A percentile compares a stretch with the other conserved stretches of the same genome.
Conservation (phyloP, 2,797 vertebrate genomes). For the Bradypodion pumilum region DNA sequence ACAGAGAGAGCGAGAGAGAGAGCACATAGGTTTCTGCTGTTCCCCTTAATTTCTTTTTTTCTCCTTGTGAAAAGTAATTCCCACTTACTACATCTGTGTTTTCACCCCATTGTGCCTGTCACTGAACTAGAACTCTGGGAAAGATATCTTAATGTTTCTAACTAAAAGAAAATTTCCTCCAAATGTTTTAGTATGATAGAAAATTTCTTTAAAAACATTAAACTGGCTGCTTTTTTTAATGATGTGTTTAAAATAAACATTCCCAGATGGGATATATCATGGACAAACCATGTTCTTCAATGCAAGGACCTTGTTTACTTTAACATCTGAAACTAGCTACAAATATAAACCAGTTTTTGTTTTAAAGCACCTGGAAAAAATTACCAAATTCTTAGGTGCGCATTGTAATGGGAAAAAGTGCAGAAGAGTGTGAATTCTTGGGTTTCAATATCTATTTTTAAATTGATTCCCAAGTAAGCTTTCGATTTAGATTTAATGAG, state of each 20-base stretch:
- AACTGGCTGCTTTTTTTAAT: constrained; percentile 63
- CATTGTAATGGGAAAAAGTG: constrained; percentile 60
- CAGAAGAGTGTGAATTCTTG: constrained; percentile 61
- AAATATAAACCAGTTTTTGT: constrained; percentile 58
- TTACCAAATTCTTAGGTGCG: constrained; percentile 58
- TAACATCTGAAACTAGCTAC: constrained; percentile 68
- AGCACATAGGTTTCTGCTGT: constrained; percentile 3
- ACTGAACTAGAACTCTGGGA: constrained; percentile 2
- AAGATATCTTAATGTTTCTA: constrained; percentile 29
- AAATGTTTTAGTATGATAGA: constrained; percentile 46
- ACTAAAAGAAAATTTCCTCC: constrained; percentile 51
- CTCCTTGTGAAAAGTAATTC: background rate
- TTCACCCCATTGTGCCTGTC: constrained; percentile 17
- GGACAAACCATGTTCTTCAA: constrained; percentile 49
- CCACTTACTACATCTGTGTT: background rate
- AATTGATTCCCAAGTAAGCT: constrained; percentile 57
- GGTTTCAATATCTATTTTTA: constrained; percentile 69
- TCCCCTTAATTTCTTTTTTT: background rate
- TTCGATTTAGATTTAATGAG: constrained; percentile 70
- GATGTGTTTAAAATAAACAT: constrained; percentile 68
- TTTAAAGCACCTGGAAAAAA: constrained; percentile 70
- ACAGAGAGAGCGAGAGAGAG: no score
- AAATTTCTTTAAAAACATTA: constrained; percentile 60
- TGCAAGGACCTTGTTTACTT: constrained; percentile 67
- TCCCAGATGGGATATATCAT: constrained; percentile 59